Evolutionary conservation across 2,797 vertebrate genomes (phyloP), one percentile per base, ranked within the genome.

Genomic region (Lepilemur septentrionalis): DNA sequence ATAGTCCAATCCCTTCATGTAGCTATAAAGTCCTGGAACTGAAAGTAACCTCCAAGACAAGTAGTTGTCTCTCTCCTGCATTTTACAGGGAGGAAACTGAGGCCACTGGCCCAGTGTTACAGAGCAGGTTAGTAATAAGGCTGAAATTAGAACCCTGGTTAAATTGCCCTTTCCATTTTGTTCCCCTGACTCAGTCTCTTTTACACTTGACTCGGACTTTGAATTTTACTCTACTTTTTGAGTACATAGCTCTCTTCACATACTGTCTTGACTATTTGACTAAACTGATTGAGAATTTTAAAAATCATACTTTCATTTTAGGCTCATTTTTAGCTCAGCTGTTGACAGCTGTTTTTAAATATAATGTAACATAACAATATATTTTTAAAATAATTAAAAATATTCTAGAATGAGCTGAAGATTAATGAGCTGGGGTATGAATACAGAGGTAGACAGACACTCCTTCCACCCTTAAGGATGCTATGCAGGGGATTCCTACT

Each of bases 261-360:
- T 57, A 32, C 4, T 73, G 50, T 76, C 15, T 80, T 78, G 35
- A 86, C 75, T 61, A 14, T 50, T 65, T 85, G 41, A 69, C 28
- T 67, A 90, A 83, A 78, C 13, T n/a, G 25, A 83, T 59, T 93
- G 38, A 67, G 23, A 67, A 18, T 78, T 78, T 75, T 63, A 32
- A 50, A 82, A 91, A 73, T 14, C 38, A 52, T 67, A 30, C 41
- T 91, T 95, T 93, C 20, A 86, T 86, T 76, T 87, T 78, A 85
- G 61, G n/a, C 43, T 92, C 30, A 80, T 48, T 89, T 94, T 93
- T 91, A 92, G 59, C 12, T 69, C 35, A 70, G 57, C 59, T 80
- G 0, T 88, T 92, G 41, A 82, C 10, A 50, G 38, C 67, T 38
- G 23, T 23, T 69, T 69, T 69, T 35, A 69, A 69, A 69, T 69